Percentiles rank a stretch among this genome's conserved stretches.
Evolutionary conservation across 2,113 vertebrate species (phyloP).

Genomic region (Diphyllodes magnificus): DNA sequence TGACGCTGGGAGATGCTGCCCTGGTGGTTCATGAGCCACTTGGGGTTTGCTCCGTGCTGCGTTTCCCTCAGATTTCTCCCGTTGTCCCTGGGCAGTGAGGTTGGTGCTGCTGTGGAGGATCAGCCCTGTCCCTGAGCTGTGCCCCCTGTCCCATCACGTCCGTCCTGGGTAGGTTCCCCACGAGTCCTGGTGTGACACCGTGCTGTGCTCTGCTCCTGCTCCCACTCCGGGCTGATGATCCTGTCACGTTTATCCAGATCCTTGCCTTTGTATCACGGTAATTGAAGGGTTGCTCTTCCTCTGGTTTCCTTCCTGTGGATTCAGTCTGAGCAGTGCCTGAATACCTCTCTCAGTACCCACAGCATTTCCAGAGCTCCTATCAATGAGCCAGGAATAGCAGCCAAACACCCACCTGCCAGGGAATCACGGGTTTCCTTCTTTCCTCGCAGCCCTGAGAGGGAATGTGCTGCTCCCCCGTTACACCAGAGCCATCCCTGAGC

Average conservation of each 20-base stretch:
- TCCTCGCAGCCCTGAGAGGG: not conserved
- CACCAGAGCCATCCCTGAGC: not conserved
- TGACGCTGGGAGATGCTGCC: not conserved
- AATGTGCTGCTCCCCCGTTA: not conserved
- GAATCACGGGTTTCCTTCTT: not conserved
- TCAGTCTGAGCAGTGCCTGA: not conserved
- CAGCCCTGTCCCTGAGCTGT: not conserved
- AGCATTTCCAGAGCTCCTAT: not conserved
- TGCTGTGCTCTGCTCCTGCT: not conserved
- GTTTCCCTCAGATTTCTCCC: not conserved
- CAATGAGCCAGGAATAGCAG: not conserved
- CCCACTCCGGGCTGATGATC: rapidly evolving
- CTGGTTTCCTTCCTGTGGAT: not conserved
- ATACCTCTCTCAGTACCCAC: not conserved
- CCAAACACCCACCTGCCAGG: not conserved
- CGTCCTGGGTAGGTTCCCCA: not conserved
- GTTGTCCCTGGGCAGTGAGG: not conserved
- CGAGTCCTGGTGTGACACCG: rapidly evolving
- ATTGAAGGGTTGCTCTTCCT: not conserved
- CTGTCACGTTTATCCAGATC: not conserved
- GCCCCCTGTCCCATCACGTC: not conserved
- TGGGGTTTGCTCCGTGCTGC: not conserved
- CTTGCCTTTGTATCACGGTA: not conserved
- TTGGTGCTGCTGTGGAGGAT: not conserved
- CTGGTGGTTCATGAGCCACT: not conserved